Percentiles rank a stretch among this genome's conserved stretches.
Conservation (phyloP, 2,113 vertebrate species). For the Sula dactylatra region DNA sequence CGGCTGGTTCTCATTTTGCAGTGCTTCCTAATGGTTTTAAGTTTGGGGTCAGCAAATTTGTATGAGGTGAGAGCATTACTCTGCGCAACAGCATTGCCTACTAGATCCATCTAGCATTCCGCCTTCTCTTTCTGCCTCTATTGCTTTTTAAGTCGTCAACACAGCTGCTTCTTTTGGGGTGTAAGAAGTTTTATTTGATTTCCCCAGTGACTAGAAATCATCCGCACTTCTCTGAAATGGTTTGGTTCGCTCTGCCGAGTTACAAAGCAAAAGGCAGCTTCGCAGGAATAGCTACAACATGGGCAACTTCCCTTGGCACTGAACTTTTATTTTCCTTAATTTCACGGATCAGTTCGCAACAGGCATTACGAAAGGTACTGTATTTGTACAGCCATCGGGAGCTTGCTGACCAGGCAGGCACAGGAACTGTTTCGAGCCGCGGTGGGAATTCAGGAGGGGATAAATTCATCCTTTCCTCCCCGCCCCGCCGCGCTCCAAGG, state of each 20-base stretch:
- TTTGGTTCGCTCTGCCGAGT: background rate
- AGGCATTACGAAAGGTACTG: background rate
- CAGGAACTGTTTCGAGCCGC: fast-evolving
- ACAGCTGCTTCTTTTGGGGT: background rate
- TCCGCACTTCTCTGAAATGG: fast-evolving
- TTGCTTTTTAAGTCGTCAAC: background rate
- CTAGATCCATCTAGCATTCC: background rate
- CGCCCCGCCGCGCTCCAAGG: too few species aligned
- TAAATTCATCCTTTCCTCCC: background rate
- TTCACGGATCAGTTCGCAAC: background rate
- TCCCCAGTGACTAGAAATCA: background rate
- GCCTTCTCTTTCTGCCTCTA: background rate
- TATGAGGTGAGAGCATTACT: background rate
- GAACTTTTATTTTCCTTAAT: fast-evolving
- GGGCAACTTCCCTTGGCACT: fast-evolving
- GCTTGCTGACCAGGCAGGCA: fast-evolving
- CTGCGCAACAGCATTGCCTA: background rate
- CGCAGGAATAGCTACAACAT: fast-evolving
- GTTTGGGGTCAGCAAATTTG: background rate
- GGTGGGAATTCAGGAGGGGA: too few species aligned
- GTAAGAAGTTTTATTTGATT: background rate
- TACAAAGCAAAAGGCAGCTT: background rate
- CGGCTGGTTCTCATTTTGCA: background rate
- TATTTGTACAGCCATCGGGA: fast-evolving
- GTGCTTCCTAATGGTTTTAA: background rate